Evolutionary conservation across 1,140 invertebrate genomes (phyloP), one percentile per base, ranked within the genome.

Genomic region (Rhynchophorus ferrugineus): DNA sequence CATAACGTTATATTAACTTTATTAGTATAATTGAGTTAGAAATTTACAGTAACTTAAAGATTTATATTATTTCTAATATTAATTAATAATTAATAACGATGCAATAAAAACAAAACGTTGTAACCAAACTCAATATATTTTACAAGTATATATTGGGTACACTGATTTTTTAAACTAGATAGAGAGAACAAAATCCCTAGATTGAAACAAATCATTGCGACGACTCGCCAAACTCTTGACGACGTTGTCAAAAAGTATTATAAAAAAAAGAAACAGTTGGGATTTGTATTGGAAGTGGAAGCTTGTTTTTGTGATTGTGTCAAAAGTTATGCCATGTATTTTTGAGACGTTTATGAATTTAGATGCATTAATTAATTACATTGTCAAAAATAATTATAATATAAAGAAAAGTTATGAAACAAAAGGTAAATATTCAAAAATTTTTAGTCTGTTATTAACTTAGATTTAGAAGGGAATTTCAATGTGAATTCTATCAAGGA

Each of bases 401-500:
- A 2, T 1, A 47, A 19, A 47, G 24, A 34, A 18, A 49, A 49
- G 47, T 49, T 49, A 49, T 49, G 47, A 49, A 49, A 49, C 20
- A 39, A 1, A 49, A 49, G 47, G 47, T 49, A 39, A 49, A 18
- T 13, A 37, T 34, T 11, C 14, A 3, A 41, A 17, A 41, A 14
- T 41, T 17, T 2, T 41, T 18, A 17, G 14, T 38, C 20, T 41
- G 20, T 17, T 38, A 2, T n/a, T 7, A 17, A 41, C 20, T 41
- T 41, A n/a, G 18, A 17, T 18, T 41, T 19, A 8, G 16, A 41
- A 41, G 14, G 18, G 7, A 8, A 41, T 41, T 41, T 21, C 7
- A 37, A 16, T n/a, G 6, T 37, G 14, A 1, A 37, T 37, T 37
- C 2, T 18, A 19, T 41, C 38, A 41, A 41, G 38, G 38, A 41